These are phyloP conservation scores for Cercopithecus mitis DNA, from an alignment of 2,797 vertebrate genomes.

Conservation along the genomic window DNA sequence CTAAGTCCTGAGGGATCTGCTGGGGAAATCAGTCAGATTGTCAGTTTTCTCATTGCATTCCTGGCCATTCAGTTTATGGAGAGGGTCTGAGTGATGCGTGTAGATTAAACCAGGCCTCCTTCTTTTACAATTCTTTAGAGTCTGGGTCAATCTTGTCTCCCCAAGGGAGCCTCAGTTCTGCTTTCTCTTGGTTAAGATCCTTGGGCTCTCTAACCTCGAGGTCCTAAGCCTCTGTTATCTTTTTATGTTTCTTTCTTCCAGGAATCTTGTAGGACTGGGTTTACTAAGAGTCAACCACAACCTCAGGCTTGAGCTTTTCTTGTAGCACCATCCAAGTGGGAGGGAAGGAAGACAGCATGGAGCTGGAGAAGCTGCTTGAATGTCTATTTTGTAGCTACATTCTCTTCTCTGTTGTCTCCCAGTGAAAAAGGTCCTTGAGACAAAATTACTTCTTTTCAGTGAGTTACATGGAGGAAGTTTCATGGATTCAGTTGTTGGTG, in stretches of 20 bases:
- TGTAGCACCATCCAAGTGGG: neutral
- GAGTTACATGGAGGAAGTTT: neutral
- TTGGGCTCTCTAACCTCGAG: neutral
- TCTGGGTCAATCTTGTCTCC: neutral
- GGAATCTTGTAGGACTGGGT: neutral
- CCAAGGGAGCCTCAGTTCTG: neutral
- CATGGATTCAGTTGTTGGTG: neutral
- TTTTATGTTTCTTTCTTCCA: neutral
- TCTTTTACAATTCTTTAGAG: neutral
- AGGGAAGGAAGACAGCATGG: neutral
- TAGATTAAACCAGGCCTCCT: neutral
- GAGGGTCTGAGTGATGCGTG: neutral
- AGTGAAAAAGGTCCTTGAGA: neutral
- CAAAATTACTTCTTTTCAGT: slow-evolving; percentile 9
- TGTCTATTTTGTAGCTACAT: neutral
- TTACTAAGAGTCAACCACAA: neutral
- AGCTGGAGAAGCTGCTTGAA: neutral
- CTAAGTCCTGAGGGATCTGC: slow-evolving; percentile 2
- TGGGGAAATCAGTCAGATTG: slow-evolving; percentile 28
- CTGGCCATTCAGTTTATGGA: neutral
- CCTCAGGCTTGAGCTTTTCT: neutral
- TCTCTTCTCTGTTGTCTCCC: neutral
- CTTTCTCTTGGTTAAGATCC: neutral
- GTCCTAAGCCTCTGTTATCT: neutral
- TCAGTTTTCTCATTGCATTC: neutral